These are phyloP conservation scores for Andrena haemorrhoa DNA, from an alignment of 2,888 invertebrate species.

Conservation along the genomic window DNA sequence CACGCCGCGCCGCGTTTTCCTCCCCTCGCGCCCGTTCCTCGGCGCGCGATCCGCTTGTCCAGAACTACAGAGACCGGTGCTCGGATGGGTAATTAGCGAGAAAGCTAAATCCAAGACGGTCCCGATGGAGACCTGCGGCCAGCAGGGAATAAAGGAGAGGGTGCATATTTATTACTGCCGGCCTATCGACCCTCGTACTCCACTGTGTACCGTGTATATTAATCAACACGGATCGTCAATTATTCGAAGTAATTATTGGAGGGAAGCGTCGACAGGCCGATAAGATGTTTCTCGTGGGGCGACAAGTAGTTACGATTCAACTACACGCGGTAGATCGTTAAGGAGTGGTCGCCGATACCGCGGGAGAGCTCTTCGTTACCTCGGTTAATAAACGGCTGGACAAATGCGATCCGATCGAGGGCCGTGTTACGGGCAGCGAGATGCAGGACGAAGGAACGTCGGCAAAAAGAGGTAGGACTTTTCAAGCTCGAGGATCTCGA, in stretches of 20 bases:
- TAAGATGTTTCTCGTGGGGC: slow-evolving; percentile 50
- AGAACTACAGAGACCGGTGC: slow-evolving; percentile 38
- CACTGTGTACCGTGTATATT: slow-evolving; percentile 44
- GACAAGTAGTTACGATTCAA: slow-evolving; percentile 55
- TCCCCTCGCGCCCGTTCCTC: background rate
- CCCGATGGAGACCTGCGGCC: background rate
- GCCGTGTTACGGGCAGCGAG: slow-evolving; percentile 32
- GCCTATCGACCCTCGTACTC: slow-evolving; percentile 18
- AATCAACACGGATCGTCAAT: slow-evolving; percentile 51
- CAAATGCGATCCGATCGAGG: slow-evolving; percentile 7
- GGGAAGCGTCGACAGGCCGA: slow-evolving; percentile 45
- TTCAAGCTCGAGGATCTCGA: slow-evolving; percentile 49
- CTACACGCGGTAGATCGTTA: slow-evolving; percentile 34
- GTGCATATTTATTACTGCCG: slow-evolving; percentile 32
- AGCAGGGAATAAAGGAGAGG: slow-evolving; percentile 6
- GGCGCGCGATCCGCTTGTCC: slow-evolving; percentile 54
- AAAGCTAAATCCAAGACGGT: background rate
- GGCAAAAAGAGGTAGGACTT: slow-evolving; percentile 37
- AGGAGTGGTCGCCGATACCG: slow-evolving; percentile 14
- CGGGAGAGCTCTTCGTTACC: slow-evolving; percentile 1
- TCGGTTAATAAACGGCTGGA: slow-evolving; percentile 30
- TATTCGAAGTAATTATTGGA: slow-evolving; percentile 55
- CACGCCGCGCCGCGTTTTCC: slow-evolving; percentile 9
- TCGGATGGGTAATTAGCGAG: background rate
- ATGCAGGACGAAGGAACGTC: slow-evolving; percentile 26